Percentiles rank a stretch among this genome's conserved stretches.
These are phyloP conservation scores for Apaloderma vittatum DNA, from an alignment of 2,113 vertebrate genomes.

Conservation along the genomic window DNA sequence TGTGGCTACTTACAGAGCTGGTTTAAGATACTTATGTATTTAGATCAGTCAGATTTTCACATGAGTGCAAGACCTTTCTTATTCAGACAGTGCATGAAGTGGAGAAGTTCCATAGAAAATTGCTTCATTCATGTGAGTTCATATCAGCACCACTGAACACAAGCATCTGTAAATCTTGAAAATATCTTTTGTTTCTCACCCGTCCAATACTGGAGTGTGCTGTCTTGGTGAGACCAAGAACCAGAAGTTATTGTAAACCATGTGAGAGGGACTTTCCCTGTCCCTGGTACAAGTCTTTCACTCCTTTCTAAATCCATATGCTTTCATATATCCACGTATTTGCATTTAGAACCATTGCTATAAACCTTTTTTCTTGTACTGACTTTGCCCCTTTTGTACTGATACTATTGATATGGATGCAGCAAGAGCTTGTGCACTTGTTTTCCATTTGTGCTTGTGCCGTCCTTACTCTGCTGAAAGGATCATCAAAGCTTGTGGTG, in stretches of 20 bases:
- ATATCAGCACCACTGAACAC: neutral
- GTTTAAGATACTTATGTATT: neutral
- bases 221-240: neutral
- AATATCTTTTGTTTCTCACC: neutral
- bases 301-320: neutral
- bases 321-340: neutral
- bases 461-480: neutral
- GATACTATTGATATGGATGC: neutral
- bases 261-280: neutral
- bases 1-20: neutral
- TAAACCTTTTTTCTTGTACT: neutral
- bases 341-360: neutral
- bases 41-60: neutral
- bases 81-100: neutral
- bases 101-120: neutral
- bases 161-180: neutral
- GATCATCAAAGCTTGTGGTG: fast-evolving
- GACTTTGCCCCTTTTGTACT: neutral
- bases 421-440: neutral
- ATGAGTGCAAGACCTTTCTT: neutral
- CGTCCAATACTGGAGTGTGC: neutral
- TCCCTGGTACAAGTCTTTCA: neutral
- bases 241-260: neutral
- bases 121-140: neutral
- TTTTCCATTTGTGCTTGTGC: neutral